A percentile compares a stretch with the other conserved stretches of the same genome.
Evolutionary conservation across 2,888 invertebrate species (phyloP).

Genomic region (Dendrolimus houi): DNA sequence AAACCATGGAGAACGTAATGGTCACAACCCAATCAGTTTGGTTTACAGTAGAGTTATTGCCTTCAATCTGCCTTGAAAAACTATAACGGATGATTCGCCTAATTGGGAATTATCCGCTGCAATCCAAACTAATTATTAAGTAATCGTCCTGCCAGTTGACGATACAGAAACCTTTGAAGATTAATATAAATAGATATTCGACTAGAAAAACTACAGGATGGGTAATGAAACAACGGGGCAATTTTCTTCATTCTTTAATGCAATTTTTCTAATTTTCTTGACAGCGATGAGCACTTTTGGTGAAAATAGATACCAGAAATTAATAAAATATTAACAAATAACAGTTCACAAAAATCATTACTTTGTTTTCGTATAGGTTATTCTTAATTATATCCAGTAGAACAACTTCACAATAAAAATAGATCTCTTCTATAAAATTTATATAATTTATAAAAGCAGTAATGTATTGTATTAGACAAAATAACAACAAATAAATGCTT

Average conservation of each 20-base stretch:
- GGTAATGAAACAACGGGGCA: conserved; percentile 34
- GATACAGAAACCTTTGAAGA: too few species aligned
- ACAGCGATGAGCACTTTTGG: conserved; percentile 85
- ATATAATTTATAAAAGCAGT: conserved; percentile 73
- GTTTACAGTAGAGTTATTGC: too few species aligned
- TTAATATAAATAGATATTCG: too few species aligned
- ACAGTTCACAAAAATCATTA: conserved; percentile 61
- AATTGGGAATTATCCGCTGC: too few species aligned
- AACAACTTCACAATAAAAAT: conserved; percentile 74
- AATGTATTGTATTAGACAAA: conserved; percentile 53
- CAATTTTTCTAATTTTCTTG: conserved; percentile 77
- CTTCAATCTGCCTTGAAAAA: too few species aligned
- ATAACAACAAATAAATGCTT: conserved; percentile 70
- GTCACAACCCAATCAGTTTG: too few species aligned
- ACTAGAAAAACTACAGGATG: too few species aligned
- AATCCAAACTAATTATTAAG: too few species aligned
- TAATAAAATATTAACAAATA: conserved; percentile 65
- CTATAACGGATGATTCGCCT: too few species aligned
- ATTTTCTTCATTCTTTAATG: conserved; percentile 75
- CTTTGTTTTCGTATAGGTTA: conserved; percentile 49
- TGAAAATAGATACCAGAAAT: conserved; percentile 78
- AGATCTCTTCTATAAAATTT: conserved; percentile 76
- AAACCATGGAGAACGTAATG: too few species aligned
- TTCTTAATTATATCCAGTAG: conserved; percentile 54
- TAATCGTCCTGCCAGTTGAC: too few species aligned